These are phyloP conservation scores for Gorsachius goisagi DNA, from an alignment of 2,113 vertebrate genomes.

Conservation along the genomic window DNA sequence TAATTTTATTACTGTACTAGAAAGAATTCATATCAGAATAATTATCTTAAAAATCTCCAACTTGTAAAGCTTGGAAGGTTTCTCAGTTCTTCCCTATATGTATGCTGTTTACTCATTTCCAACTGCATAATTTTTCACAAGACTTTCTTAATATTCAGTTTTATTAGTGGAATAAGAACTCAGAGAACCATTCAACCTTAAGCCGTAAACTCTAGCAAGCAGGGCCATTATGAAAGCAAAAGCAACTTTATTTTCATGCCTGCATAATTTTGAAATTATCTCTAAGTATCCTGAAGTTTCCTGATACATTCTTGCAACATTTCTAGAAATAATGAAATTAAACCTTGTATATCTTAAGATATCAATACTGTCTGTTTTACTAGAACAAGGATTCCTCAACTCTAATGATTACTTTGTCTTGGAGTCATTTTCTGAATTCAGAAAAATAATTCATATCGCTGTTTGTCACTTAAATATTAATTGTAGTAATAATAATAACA, in stretches of 20 bases:
- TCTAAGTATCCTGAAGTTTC: neutral
- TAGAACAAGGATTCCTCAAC: neutral
- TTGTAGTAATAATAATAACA: neutral
- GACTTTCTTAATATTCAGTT: neutral
- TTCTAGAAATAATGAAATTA: neutral
- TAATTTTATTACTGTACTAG: neutral
- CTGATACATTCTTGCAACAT: neutral
- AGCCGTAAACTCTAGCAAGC: neutral
- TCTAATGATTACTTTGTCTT: neutral
- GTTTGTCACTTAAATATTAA: neutral
- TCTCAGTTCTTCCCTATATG: neutral
- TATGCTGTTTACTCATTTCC: neutral
- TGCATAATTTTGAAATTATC: neutral
- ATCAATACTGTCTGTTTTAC: neutral
- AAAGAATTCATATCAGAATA: neutral
- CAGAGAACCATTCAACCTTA: neutral
- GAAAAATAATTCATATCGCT: neutral
- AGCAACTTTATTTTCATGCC: neutral
- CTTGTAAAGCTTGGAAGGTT: neutral
- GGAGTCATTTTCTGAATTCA: neutral
- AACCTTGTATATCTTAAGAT: neutral
- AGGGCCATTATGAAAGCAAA: neutral
- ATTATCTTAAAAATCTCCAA: neutral
- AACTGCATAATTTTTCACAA: neutral
- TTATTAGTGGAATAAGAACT: neutral